Base-by-base conservation (phyloP, 2,888 invertebrate genomes). In the Apotomis capreana region DNA sequence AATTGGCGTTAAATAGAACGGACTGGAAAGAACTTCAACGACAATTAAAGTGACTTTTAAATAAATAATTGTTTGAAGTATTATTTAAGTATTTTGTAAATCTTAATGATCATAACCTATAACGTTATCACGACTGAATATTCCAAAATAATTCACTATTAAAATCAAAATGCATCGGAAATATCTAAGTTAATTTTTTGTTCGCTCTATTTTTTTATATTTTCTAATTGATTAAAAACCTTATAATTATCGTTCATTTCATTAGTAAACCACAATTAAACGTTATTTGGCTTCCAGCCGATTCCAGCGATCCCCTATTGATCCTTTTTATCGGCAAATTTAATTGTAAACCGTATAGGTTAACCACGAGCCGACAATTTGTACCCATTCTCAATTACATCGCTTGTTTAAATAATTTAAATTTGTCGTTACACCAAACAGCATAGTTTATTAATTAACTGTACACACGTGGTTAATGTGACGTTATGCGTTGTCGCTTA, bases 371-470 rank as follows among this genome's bases (percentile, higher is more conserved):
- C 62, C 71, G 63, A 68, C 62, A 68, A 72, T 68, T 68, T 68
- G 72, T 58, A 44, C 59, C 57, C 68, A 63, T 63, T 68, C 72
- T 59, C 72, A 70, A 70, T 70, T 73, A 70, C 65, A 52, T 57
- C 36, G 46, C 61, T 61, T 61, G 49, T 70, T 62, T 70, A 74
- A 70, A 74, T 74, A 68, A 74, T 74, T 74, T 63, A 74, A 70
- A 70, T 70, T 65, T 70, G 74, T 70, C 58, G 63, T 49, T 62
- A 51, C 62, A 68, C 62, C 68, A 74, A 70, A 74, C 74, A 74
- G 61, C 74, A 73, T 69, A 74, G 74, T 70, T 67, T 74, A 74
- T 74, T 74, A 74, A 74, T 74, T 74, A 74, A 70, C 64, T 60
- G 67, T 68, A 68, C 72, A 72, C 72, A 58, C 54, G 63, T 59